Evolutionary conservation across 2,113 vertebrate genomes (phyloP), one percentile per base, ranked within the genome.

Genomic region (Tursiops truncatus): DNA sequence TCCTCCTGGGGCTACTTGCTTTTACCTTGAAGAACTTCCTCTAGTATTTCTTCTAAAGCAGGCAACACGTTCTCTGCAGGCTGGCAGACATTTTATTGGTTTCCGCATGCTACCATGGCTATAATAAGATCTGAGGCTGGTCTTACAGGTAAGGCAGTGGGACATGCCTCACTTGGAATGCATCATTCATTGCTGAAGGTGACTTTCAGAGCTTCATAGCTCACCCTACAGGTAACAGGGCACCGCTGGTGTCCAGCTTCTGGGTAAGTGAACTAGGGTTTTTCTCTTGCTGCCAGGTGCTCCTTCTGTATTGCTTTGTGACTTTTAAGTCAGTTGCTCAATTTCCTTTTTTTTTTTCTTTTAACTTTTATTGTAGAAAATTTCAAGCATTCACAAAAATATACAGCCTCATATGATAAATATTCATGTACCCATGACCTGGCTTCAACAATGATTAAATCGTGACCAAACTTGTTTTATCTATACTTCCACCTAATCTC

Each of bases 11-110:
- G 20, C n/a, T 20, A n/a, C 33, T 79, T 79, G 76, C 50, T 79
- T 21, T 56, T 20, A 79, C 50, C 50, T 56, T 79, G 50, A 79
- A 79, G 50, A n/a, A n/a, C 31, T 56, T 50, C 76, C 6, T 56
- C 76, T 6, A n/a, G 33, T 50, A 23, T n/a, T 56, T 56, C 76
- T 56, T 56, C 50, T 79, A 56, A 56, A 50, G 31, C 33, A 14
- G 21, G 53, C 76, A 79, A n/a, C 33, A 36, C 23, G 50, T 56
- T 56, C 50, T 79, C 91, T 92, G 90, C 86, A 81, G 73, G 74
- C 56, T 80, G 33, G 94, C 67, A 91, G 95, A 62, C n/a, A 13
- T 95, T 81, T 97, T 96, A 93, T 68, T 96, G 73, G 89, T 62
- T 95, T 93, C 82, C 21, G 44, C 62, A n/a, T 62, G 25, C 12